phyloP scores from a whole-genome alignment of 2,888 invertebrate species.

The Xestobium rufovillosum region DNA sequence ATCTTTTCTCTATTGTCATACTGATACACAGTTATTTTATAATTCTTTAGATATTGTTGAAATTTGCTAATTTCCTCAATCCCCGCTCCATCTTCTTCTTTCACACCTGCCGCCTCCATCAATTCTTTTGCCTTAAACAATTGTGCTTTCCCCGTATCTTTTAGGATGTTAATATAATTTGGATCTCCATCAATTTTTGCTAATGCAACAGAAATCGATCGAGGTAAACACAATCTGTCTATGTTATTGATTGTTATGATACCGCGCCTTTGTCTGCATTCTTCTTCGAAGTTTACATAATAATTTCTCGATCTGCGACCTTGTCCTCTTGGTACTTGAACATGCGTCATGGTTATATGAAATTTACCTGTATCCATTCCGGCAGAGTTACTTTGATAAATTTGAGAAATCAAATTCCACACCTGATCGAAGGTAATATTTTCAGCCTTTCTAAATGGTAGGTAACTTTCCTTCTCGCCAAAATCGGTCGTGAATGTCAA shows the following conservation, averaged over 20 bases:
- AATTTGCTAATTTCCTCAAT: constrained; percentile 14
- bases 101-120: constrained; percentile 5
- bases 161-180: constrained; percentile 9
- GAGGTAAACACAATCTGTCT: constrained; percentile 19
- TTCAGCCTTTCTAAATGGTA: too few relatives aligned
- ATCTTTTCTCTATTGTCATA: constrained; percentile 16
- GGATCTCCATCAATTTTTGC: constrained; percentile 14
- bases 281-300: constrained; percentile 18
- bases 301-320: too few relatives aligned
- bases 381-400: too few relatives aligned
- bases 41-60: constrained; percentile 13
- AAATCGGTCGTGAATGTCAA: too few relatives aligned
- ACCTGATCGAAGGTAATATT: too few relatives aligned
- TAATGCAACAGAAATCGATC: constrained; percentile 17
- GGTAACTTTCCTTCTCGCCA: too few relatives aligned
- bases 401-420: too few relatives aligned
- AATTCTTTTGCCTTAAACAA: too few relatives aligned
- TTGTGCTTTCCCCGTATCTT: too few relatives aligned
- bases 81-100: constrained; percentile 10
- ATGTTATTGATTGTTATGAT: constrained; percentile 20
- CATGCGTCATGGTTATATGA: too few relatives aligned
- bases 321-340: too few relatives aligned
- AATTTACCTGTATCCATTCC: too few relatives aligned
- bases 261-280: constrained; percentile 13
- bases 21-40: constrained; percentile 18